Percentiles rank a stretch among this genome's conserved stretches.
Evolutionary conservation across 2,113 vertebrate genomes (phyloP).

Genomic region (Halichoeres trimaculatus): DNA sequence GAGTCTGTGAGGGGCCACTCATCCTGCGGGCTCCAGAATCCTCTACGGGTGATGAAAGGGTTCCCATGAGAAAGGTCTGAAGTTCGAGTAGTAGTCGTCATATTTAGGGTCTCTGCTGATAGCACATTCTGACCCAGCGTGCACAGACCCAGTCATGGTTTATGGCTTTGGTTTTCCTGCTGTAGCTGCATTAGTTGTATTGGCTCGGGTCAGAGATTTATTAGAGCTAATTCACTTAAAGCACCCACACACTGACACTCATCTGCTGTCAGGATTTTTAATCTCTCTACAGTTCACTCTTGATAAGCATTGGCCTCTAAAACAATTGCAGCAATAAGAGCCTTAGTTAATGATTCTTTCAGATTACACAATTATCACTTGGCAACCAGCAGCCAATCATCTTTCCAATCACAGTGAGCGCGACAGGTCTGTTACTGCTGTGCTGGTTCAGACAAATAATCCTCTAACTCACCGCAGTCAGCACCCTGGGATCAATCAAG

Average conservation of each 20-base stretch:
- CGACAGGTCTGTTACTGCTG: neutral
- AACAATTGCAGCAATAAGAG: neutral
- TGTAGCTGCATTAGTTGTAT: constrained; percentile 2
- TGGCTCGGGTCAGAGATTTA: neutral
- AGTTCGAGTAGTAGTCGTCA: too few species aligned
- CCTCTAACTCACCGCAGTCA: too few species aligned
- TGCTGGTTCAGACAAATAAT: neutral
- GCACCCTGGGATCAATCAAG: too few species aligned
- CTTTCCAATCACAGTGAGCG: neutral
- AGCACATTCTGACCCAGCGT: neutral
- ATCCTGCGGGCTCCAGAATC: neutral
- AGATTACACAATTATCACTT: neutral
- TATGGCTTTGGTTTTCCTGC: constrained; percentile 2
- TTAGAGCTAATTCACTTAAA: neutral
- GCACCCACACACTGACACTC: too few species aligned
- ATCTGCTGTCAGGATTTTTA: neutral
- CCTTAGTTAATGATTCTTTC: neutral
- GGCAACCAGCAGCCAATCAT: neutral
- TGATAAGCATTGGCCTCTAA: too few species aligned
- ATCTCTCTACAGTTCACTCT: neutral
- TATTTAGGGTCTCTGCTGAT: neutral
- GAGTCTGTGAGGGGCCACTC: neutral
- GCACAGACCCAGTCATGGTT: neutral
- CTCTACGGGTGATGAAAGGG: neutral
- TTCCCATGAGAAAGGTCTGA: neutral